Evolutionary conservation across 2,888 invertebrate species (phyloP), one percentile per base, ranked within the genome.

Genomic region (Latrodectus elegans): DNA sequence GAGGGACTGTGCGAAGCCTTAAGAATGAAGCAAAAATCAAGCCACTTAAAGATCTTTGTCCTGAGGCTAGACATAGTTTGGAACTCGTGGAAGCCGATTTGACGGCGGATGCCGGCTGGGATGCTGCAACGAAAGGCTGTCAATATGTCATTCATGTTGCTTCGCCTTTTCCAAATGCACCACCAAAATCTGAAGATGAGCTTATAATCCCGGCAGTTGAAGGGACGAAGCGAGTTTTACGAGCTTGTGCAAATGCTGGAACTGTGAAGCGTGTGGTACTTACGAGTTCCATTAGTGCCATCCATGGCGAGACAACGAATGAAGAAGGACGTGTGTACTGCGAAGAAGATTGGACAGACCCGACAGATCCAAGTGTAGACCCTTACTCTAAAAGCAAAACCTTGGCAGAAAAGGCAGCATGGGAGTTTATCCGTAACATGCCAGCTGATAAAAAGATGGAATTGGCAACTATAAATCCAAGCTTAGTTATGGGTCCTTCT

Each of bases 21-120:
- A 91, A 92, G 89, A 92, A 92, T 88, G 92, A 92, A 83, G 91
- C 90, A 51, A 91, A 91, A 88, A 89, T 92, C 14, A 91, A 91
- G 76, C 91, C 91, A 22, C 90, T 93, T 22, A 90, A 91, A 73
- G 89, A 89, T 26, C 84, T 91, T 22, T 90, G 91, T 89, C 92
- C 92, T 4, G 92, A 93, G 64, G 92, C 93, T 9, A 91, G 91
- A 60, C 90, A 92, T 89, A 91, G 92, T 67, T 90, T 93, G 10
- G 93, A 93, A 87, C 90, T 93, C 17, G 92, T 93, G 4, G 93
- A 93, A 90, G 93, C 93, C 11, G 93, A 93, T 89, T 91, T 93
- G 71, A 91, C 91, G 14, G 92, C 92, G 84, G 91, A 92, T 60
- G 92, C 92, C 15, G 91, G 92, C 10, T 92, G 92, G 92, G 89